phyloP scores from a whole-genome alignment of 2,113 vertebrate genomes.

The Paradoxurus hermaphroditus region DNA sequence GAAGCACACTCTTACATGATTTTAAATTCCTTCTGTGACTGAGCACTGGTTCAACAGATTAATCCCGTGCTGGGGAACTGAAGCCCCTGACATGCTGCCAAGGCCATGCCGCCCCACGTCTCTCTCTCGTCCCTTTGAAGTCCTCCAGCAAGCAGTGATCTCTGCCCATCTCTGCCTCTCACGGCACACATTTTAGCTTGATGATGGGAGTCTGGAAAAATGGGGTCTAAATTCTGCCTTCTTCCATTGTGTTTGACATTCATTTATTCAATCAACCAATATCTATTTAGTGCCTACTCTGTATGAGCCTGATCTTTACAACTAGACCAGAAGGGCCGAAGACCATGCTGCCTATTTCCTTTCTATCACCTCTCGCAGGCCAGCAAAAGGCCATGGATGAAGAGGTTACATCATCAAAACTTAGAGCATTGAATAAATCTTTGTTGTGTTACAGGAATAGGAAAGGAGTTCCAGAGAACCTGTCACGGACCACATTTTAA shows the following conservation, averaged over 20 bases:
- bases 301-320: background rate
- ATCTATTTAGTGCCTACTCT: background rate
- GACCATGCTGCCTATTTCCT: background rate
- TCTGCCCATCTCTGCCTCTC: no score
- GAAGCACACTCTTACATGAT: background rate
- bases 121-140: background rate
- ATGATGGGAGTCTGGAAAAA: background rate
- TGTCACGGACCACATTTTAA: background rate
- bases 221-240: background rate
- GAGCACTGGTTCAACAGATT: constrained; percentile 1
- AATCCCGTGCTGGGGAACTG: background rate
- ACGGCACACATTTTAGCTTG: background rate
- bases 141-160: background rate
- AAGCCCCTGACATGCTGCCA: background rate
- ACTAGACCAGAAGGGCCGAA: background rate
- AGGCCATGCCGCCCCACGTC: rapidly evolving
- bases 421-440: background rate
- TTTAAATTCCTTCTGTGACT: constrained; percentile 58
- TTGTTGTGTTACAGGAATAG: background rate
- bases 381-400: background rate
- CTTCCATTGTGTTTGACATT: background rate
- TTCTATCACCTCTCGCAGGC: background rate
- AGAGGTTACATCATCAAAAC: background rate
- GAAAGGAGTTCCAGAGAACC: no score
- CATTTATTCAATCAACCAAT: background rate